Conservation (phyloP, 1,140 invertebrate species). For the Microvelia longipes region DNA sequence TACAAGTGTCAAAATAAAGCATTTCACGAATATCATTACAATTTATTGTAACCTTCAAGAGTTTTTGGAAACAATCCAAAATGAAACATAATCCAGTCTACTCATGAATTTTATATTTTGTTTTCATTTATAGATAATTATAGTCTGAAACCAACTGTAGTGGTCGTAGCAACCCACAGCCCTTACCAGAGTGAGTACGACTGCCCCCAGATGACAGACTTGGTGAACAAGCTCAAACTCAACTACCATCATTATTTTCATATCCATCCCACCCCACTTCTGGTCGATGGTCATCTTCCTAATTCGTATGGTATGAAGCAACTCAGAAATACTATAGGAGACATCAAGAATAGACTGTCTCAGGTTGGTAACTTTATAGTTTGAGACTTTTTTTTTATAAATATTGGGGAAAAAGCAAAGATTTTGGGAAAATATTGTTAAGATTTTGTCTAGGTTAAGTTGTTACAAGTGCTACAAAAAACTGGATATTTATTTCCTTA, state of each 20-base stretch:
- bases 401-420: no score
- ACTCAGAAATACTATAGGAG: slow-evolving; percentile 37
- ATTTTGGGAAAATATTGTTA: no score
- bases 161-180: background rate
- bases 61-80: no score
- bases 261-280: slow-evolving; percentile 33
- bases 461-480: no score
- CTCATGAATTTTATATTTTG: background rate
- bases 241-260: slow-evolving; percentile 39
- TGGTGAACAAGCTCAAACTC: slow-evolving; percentile 32
- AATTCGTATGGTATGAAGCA: slow-evolving; percentile 40
- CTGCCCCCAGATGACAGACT: background rate
- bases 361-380: no score
- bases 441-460: no score
- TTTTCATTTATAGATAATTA: background rate
- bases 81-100: no score
- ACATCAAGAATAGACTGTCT: slow-evolving; percentile 32
- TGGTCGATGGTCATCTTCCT: slow-evolving; percentile 44
- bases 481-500: no score
- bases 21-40: no score
- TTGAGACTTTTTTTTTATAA: no score
- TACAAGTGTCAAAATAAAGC: no score
- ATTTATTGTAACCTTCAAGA: no score
- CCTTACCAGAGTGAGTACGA: background rate
- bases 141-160: background rate